A percentile compares a stretch with the other conserved stretches of the same genome.
Conservation (phyloP, 2,797 vertebrate genomes). For the Darevskia nairensis region DNA sequence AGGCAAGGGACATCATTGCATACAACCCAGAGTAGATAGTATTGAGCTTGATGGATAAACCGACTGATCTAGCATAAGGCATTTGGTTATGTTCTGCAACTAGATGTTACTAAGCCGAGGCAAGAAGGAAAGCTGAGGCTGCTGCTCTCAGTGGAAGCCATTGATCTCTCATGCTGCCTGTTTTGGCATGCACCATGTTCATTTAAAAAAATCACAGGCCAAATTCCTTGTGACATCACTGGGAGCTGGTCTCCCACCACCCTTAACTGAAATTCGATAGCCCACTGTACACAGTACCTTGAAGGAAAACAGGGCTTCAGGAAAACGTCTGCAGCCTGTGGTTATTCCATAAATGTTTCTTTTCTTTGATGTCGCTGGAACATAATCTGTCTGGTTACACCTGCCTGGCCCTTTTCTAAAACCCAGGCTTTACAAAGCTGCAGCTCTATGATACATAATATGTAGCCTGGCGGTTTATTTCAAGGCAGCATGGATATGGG, state of each 20-base stretch:
- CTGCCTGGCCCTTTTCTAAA: slow-evolving; percentile 53
- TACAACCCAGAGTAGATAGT: too few species aligned
- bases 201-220: background rate
- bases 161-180: background rate
- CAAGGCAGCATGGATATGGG: slow-evolving; percentile 11
- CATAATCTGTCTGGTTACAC: background rate
- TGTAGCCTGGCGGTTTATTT: background rate
- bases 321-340: slow-evolving; percentile 16
- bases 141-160: background rate
- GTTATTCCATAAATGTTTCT: slow-evolving; percentile 9
- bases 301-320: background rate
- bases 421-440: slow-evolving; percentile 18
- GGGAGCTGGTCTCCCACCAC: background rate
- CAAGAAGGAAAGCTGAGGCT: background rate
- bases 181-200: background rate
- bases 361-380: slow-evolving; percentile 46
- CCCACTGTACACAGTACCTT: background rate
- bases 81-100: background rate
- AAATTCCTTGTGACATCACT: slow-evolving; percentile 13
- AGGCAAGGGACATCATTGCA: background rate
- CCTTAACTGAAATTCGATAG: background rate
- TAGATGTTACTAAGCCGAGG: background rate
- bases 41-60: background rate
- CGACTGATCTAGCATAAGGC: background rate
- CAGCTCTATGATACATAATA: slow-evolving; percentile 33